Evolutionary conservation across 2,888 invertebrate genomes (phyloP), one percentile per base, ranked within the genome.

Genomic region (Buathra laborator): DNA sequence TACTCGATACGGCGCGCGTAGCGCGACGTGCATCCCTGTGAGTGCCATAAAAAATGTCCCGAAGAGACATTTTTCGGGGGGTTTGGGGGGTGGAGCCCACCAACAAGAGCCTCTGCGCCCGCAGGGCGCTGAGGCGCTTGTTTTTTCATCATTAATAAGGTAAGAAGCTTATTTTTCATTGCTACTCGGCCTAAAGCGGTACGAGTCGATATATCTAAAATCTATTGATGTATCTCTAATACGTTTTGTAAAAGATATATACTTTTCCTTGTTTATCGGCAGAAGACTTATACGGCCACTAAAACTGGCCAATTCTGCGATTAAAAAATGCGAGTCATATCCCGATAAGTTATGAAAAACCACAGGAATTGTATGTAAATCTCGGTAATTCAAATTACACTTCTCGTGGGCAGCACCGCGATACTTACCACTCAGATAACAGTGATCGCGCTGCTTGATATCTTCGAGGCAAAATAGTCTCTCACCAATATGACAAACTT

Each of bases 181-280:
- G 74, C 87, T 86, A 16, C 88, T 78, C 16, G 86, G 19, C 89
- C 92, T 88, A 84, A 91, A 92, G 43, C 89, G 81, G 72, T 87
- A 89, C 14, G 89, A 90, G 83, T 92, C 91, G 29, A 92, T 66
- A 64, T 89, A 89, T 16, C 88, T 59, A 64, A 87, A 82, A 43
- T 84, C 77, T 46, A 87, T 86, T 6, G 81, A 72, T 32, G 71
- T 62, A 44, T 56, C 71, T 12, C 76, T 74, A 67, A 87, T 70
- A 72, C 79, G 75, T 70, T 87, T 90, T 1, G 87, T 88, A 81
- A 92, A 90, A 7, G 89, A 90, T 51, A 90, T 89, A 72, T 90
- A 92, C 81, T 88, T 88, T 85, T 93, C 91, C 66, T 90, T 90
- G 66, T 89, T 91, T 44, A 87, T 71, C 0, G 92, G 87, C 37